These are phyloP conservation scores for Mus musculus DNA, from an alignment of 2,113 vertebrate genomes.

Conservation along the genomic window GRCm39 chr13:20209001-20209500, in stretches of 20 bases:
- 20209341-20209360: not conserved
- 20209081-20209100: too few species aligned
- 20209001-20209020: not conserved
- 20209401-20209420: not conserved
- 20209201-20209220: not conserved
- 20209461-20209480: not conserved
- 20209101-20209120: not conserved
- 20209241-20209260: not conserved
- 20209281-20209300: not conserved
- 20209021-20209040: not conserved
- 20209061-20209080: too few species aligned
- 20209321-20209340: not conserved
- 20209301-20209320: not conserved
- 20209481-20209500: accelerated
- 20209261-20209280: not conserved
- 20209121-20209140: not conserved
- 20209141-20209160: not conserved
- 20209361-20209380: not conserved
- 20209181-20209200: not conserved
- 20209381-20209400: not conserved
- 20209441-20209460: not conserved
- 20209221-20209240: not conserved
- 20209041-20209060: not conserved
- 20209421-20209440: not conserved
- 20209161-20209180: not conserved